Evolutionary conservation across 2,797 vertebrate species (phyloP), one percentile per base, ranked within the genome.

Genomic region (Malacoraja senta): DNA sequence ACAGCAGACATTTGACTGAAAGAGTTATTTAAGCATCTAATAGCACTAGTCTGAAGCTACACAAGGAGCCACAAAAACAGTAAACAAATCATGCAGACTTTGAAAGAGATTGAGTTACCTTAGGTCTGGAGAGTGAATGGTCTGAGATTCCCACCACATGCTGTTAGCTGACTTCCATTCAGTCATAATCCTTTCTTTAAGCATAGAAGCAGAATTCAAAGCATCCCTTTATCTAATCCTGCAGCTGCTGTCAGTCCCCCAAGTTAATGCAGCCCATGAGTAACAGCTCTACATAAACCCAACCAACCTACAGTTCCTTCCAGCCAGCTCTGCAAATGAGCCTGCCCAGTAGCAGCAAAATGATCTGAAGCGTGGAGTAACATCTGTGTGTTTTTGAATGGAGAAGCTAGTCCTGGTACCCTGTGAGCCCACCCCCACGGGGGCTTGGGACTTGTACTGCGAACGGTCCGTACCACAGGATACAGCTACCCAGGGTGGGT

Each of bases 391-490:
- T 74, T 72, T 91, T 72, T 92, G 90, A 92, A 72, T 92, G 53
- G 72, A 58, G 71, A 76, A 92, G 26, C 68, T 38, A 92, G 90
- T 74, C 38, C 90, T 74, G 90, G 68, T 74, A 72, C 68, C 84
- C 84, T 29, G 84, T 35, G 63, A 88, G 63, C 94, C 94, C 93
- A 94, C 94, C 93, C 95, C 94, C 94, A 94, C 94, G 96, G 95
- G 96, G 96, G 95, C 94, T 96, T 95, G 88, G 95, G 95, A 94
- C 95, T 95, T 93, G 94, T 91, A 93, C 95, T 95, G 97, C 96
- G 96, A 95, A 97, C 96, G 98, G 98, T 97, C 97, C 96, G 97
- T 97, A 98, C 98, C 98, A 97, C 72, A 58, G 35, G 35, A 29
- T 38, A 8, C 8, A 26, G 29, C 35, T 17, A 76, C 1, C 68